Conservation (phyloP, 2,888 invertebrate species). For the Lasioglossum malachurum region DNA sequence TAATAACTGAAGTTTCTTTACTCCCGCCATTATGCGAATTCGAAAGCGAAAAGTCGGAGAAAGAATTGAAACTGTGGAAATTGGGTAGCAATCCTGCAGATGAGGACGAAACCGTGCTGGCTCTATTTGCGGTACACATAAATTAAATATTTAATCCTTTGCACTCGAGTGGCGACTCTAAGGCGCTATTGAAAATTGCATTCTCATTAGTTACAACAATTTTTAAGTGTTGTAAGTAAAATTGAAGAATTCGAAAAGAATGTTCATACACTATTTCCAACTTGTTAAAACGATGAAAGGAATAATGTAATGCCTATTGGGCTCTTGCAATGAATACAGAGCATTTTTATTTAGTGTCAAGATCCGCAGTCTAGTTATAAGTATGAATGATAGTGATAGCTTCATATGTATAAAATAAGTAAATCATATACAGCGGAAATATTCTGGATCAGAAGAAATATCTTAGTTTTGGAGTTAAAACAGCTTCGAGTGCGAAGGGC, state of each 20-base stretch:
- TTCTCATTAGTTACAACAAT: not conserved
- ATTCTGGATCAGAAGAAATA: too few species aligned
- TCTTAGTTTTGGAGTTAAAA: too few species aligned
- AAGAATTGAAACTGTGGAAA: conserved; percentile 91
- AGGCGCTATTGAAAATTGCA: not conserved
- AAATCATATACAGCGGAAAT: too few species aligned
- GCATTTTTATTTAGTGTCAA: too few species aligned
- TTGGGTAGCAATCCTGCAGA: conserved; percentile 88
- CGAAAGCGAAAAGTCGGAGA: conserved; percentile 91
- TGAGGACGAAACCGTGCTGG: conserved; percentile 92
- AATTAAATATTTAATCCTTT: not conserved
- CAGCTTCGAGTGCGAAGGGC: not conserved
- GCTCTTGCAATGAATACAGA: too few species aligned
- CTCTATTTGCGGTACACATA: conserved; percentile 93
- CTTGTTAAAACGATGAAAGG: too few species aligned
- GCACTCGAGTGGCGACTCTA: not conserved
- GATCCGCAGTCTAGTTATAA: too few species aligned
- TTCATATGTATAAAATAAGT: too few species aligned
- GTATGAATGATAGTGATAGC: too few species aligned
- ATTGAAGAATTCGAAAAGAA: not conserved
- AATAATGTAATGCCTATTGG: too few species aligned
- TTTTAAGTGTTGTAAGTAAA: not conserved
- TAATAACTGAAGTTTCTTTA: conserved; percentile 91
- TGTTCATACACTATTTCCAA: too few species aligned
- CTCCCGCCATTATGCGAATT: conserved; percentile 92